Conservation (phyloP, 2,797 vertebrate genomes). For the Botia almorhae region DNA sequence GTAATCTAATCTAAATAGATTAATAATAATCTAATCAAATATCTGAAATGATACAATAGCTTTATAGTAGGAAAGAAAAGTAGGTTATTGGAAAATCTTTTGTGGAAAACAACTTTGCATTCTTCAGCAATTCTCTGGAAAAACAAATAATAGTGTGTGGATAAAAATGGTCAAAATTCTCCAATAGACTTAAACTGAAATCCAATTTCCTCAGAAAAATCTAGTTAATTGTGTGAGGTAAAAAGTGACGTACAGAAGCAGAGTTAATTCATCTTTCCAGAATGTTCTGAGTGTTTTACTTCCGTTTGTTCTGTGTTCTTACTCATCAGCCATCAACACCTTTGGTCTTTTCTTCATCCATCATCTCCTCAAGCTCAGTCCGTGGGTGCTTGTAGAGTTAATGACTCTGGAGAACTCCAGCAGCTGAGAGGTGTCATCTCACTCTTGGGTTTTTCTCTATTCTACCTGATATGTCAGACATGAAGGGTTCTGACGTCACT, state of each 20-base stretch:
- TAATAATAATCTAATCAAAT: too few species aligned
- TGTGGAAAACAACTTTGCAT: too few species aligned
- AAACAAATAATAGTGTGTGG: not conserved
- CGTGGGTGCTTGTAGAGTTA: not conserved
- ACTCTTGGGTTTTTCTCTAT: not conserved
- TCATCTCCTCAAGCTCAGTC: not conserved
- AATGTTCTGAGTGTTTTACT: not conserved
- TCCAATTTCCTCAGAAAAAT: too few species aligned
- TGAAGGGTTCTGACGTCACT: conserved; percentile 17
- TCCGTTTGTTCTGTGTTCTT: conserved; percentile 3
- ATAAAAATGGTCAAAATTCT: too few species aligned
- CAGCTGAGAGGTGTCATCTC: not conserved
- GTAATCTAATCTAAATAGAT: too few species aligned
- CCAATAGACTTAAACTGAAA: too few species aligned
- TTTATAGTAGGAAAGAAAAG: too few species aligned
- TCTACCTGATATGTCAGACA: conserved; percentile 26
- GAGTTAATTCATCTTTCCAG: not conserved
- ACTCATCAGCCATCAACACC: conserved; percentile 14
- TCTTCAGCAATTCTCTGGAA: too few species aligned
- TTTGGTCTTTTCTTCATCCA: conserved; percentile 8
- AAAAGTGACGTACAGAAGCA: not conserved
- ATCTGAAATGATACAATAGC: too few species aligned
- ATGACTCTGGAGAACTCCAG: conserved; percentile 14
- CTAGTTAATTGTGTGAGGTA: not conserved
- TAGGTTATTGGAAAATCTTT: too few species aligned